Percentiles rank a stretch among this genome's conserved stretches.
Conservation (phyloP, 92 coral and sea anemone species). For the Heliopora coerulea region DNA sequence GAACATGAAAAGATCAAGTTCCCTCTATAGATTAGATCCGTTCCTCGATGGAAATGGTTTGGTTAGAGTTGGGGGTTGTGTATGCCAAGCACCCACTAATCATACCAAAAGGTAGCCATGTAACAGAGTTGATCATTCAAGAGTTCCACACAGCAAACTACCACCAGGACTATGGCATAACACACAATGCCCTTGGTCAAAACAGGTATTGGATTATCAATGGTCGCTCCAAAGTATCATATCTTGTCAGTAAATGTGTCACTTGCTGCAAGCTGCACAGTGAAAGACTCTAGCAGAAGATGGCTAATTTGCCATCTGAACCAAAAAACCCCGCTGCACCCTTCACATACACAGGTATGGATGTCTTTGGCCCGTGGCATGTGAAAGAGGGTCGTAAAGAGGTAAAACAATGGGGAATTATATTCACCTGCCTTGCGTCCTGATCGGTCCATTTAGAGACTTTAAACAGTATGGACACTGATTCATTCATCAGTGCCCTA, state of each 20-base stretch:
- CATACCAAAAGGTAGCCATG: no score
- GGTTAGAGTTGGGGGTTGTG: no score
- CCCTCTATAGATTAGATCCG: no score
- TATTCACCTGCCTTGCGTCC: constrained; percentile 45
- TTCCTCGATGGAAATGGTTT: no score
- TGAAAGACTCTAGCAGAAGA: constrained; percentile 41
- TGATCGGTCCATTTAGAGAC: constrained; percentile 50
- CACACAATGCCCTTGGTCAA: constrained; percentile 10
- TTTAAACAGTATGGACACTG: constrained; percentile 42
- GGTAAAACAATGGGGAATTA: constrained; percentile 43
- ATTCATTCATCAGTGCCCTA: constrained; percentile 36
- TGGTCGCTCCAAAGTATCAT: no score
- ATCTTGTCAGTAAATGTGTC: constrained; percentile 46
- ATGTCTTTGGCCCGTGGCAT: constrained; percentile 49
- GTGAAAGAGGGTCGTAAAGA: constrained; percentile 50
- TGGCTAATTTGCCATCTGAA: constrained; percentile 48
- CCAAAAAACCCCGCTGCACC: constrained; percentile 47
- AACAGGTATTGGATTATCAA: constrained; percentile 10
- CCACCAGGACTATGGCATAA: constrained; percentile 16
- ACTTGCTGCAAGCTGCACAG: constrained; percentile 56
- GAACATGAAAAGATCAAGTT: no score
- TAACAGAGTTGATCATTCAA: no score
- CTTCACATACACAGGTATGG: constrained; percentile 51
- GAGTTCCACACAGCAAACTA: no score
- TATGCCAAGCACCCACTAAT: no score